These are phyloP conservation scores for Papilio gigon DNA, from an alignment of 2,888 invertebrate species.

Conservation along the genomic window DNA sequence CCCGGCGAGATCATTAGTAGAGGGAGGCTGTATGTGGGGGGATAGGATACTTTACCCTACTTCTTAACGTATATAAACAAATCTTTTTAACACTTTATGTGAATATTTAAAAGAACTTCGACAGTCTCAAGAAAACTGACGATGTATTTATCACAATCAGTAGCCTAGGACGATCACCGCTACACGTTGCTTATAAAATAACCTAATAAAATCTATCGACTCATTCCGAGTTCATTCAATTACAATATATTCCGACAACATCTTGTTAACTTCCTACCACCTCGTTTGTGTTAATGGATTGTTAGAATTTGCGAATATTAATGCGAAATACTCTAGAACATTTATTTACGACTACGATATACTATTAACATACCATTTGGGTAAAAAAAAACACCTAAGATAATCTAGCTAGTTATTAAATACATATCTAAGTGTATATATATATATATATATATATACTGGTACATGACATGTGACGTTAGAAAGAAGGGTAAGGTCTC, in stretches of 20 bases:
- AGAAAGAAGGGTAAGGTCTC: too few relatives aligned
- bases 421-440: too few relatives aligned
- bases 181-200: conserved; percentile 2
- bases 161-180: neutral
- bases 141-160: neutral
- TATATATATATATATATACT: too few relatives aligned
- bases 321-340: neutral
- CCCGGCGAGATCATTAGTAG: conserved; percentile 73
- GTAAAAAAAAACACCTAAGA: conserved; percentile 1
- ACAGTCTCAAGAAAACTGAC: neutral
- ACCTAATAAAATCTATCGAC: conserved; percentile 1
- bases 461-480: neutral
- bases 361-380: neutral
- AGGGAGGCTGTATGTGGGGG: conserved; percentile 49
- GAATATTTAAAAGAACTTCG: neutral
- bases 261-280: neutral
- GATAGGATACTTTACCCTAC: conserved; percentile 46
- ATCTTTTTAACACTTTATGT: neutral
- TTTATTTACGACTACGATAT: conserved; percentile 9
- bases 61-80: conserved; percentile 22
- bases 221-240: neutral
- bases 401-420: neutral
- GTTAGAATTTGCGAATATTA: neutral
- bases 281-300: conserved; percentile 1
- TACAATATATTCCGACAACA: neutral